Evolutionary conservation across 1,140 invertebrate genomes (phyloP).

Genomic region (Megalopta genalis): DNA sequence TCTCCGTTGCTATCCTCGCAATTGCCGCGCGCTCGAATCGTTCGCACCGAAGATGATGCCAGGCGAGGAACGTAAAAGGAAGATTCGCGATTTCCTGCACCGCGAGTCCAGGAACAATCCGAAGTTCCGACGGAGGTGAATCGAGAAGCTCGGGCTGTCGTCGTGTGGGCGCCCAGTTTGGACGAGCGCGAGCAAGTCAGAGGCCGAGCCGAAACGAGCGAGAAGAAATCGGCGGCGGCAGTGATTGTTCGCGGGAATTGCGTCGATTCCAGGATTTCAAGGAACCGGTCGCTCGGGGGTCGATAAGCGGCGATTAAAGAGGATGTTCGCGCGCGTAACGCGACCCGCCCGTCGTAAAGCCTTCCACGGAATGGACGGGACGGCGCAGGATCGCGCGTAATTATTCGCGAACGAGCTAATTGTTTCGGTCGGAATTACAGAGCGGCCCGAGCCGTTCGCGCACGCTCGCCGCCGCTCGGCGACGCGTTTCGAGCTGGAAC

Average conservation of each 20-base stretch:
- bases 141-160: too few species aligned
- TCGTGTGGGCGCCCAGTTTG: background rate
- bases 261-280: background rate
- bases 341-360: conserved; percentile 16
- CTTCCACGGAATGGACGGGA: too few species aligned
- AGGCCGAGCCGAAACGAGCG: too few species aligned
- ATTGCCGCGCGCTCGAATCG: too few species aligned
- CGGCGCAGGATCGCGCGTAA: background rate
- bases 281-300: background rate
- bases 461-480: background rate
- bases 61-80: too few species aligned
- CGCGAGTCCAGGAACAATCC: too few species aligned
- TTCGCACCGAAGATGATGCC: too few species aligned
- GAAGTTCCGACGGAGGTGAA: too few species aligned
- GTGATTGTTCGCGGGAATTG: background rate
- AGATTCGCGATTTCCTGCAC: too few species aligned
- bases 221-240: background rate
- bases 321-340: background rate
- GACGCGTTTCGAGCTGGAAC: conserved; percentile 1
- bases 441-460: background rate
- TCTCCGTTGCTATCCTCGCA: too few species aligned
- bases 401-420: conserved; percentile 18
- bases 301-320: conserved; percentile 12
- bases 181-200: background rate
- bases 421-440: conserved; percentile 16